phyloP scores from a whole-genome alignment of 2,797 vertebrate species.

The Sphenopsis melanotis region DNA sequence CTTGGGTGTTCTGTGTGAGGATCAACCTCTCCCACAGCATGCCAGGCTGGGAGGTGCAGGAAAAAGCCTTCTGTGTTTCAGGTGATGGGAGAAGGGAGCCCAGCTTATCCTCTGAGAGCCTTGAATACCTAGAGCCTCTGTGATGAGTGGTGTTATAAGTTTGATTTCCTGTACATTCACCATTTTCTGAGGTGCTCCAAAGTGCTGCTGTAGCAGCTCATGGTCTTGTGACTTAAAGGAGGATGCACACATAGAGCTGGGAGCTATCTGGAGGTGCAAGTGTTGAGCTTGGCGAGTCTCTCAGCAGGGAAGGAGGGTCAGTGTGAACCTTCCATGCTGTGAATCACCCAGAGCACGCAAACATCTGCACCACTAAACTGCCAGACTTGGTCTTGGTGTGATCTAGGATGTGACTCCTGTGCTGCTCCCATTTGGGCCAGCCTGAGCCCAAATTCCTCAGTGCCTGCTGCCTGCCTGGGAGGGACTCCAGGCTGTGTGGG shows the following conservation, averaged over 20 bases:
- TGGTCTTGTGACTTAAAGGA: neutral
- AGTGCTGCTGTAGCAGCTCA: neutral
- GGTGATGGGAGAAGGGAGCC: neutral
- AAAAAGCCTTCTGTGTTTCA: neutral
- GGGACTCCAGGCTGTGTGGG: neutral
- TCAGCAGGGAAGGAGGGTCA: neutral
- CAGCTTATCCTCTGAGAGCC: neutral
- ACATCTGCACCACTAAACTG: neutral
- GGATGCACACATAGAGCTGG: neutral
- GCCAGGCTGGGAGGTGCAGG: neutral
- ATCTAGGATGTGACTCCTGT: neutral
- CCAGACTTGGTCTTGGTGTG: neutral
- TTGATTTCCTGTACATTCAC: neutral
- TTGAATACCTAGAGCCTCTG: neutral
- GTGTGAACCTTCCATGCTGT: neutral
- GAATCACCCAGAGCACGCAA: neutral
- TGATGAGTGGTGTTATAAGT: neutral
- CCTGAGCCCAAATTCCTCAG: neutral
- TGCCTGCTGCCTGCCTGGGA: neutral
- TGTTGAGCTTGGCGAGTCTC: neutral
- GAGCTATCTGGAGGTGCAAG: neutral
- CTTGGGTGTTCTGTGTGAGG: rapidly evolving
- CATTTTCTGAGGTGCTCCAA: neutral
- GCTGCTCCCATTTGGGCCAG: neutral
- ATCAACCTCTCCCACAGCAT: neutral